phyloP scores from a whole-genome alignment of 2,888 invertebrate species.

The Drosophila formosana region DNA sequence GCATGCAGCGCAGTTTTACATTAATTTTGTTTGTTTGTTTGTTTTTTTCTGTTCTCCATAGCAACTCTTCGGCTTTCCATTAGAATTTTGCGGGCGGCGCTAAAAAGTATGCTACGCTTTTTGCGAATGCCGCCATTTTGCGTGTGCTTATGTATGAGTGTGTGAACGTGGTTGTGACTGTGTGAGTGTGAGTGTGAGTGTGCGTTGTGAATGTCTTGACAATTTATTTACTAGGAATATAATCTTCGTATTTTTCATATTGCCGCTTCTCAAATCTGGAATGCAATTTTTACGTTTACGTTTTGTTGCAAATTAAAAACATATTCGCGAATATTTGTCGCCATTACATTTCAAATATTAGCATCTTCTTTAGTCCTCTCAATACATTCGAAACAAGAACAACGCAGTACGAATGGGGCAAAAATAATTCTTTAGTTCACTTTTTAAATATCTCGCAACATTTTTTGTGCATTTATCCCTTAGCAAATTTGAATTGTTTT shows the following conservation, averaged over 20 bases:
- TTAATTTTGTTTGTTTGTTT: conserved; percentile 8
- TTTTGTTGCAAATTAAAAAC: conserved; percentile 21
- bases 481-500: conserved; percentile 7
- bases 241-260: conserved; percentile 27
- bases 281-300: conserved; percentile 26
- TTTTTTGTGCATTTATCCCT: conserved; percentile 19
- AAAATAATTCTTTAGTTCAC: conserved; percentile 16
- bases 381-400: conserved; percentile 82
- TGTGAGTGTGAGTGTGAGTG: conserved; percentile 13
- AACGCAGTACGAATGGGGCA: conserved; percentile 57
- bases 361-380: conserved; percentile 29
- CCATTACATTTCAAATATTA: conserved; percentile 24
- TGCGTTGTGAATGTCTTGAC: conserved; percentile 44
- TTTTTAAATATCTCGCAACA: conserved; percentile 9
- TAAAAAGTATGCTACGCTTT: conserved; percentile 67
- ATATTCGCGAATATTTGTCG: conserved; percentile 30
- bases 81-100: conserved; percentile 41
- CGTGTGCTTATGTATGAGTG: neutral
- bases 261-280: conserved; percentile 26
- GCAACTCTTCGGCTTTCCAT: conserved; percentile 12
- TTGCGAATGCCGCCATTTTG: conserved; percentile 15
- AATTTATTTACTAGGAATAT: conserved; percentile 71
- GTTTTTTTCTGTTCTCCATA: conserved; percentile 6
- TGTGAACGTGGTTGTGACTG: conserved; percentile 6
- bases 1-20: conserved; percentile 37